Evolutionary conservation across 2,797 vertebrate genomes (phyloP), one percentile per base, ranked within the genome.

Genomic region (Argya squamiceps): DNA sequence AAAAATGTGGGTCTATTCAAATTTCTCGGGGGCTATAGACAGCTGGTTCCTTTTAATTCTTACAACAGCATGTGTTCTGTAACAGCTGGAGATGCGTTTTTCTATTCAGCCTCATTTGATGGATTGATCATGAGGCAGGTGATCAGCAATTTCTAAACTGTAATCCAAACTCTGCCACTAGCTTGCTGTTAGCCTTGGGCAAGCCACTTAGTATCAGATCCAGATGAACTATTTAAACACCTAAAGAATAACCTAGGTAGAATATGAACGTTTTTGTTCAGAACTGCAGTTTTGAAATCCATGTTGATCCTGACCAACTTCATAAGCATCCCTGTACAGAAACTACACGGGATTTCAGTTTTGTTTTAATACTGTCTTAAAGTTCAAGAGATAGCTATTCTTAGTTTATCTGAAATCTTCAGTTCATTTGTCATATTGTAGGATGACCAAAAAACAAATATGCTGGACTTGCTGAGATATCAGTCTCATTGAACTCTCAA

Each of bases 1-100:
- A 96, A 96, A 97, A 97, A 94, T 96, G 96, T 96, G 88, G 92
- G 91, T 93, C 96, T 97, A 93, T 96, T 96, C 94, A 96, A 93
- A 96, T 94, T 97, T 97, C 96, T 96, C 92, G 73, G 91, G 85
- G 92, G 95, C 95, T 95, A 84, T 74, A 95, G 94, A 86, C 96
- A 97, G 89, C 96, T 96, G 96, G 91, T 53, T 96, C 79, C 89
- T 97, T 97, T 97, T 94, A 96, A 96, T 96, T 95, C 94, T 96
- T 95, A 92, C 85, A 95, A 79, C 93, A 94, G 95, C 95, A 93
- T 95, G 94, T 94, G 95, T 86, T 96, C 94, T 85, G 41, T 94
- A 96, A 86, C 95, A 96, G 95, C 94, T 96, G 95, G 95, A 95
- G 83, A 92, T 93, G 88, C 2, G 1, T 85, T 96, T 93, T 94